Base-by-base conservation (phyloP, 37 sponge, comb jelly and placozoan genomes). In the Lycopodina hypogea region DNA sequence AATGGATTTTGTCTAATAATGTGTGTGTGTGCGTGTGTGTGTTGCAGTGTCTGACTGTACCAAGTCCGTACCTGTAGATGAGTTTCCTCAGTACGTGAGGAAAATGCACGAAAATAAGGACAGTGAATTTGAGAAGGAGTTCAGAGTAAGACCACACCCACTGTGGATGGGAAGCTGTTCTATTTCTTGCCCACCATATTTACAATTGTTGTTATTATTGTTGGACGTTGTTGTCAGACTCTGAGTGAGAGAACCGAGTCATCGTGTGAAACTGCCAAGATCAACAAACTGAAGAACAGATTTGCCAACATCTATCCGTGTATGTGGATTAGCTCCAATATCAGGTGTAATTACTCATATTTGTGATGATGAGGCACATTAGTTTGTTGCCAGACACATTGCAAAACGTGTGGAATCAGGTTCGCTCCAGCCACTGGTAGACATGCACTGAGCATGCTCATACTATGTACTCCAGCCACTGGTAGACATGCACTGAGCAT, bases 301-400 rank as follows among this genome's bases (percentile, higher is more conserved):
- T 91, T 83, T 79, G 78, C 83, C 26, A 91, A 91, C 77, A 91
- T 91, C 60, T 78, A 71, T 51, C 92, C 92, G 40, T 91, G 92
- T 91, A 63, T 74, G 92, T 59, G 33, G n/a, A n/a, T n/a, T n/a
- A n/a, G n/a, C n/a, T n/a, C n/a, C n/a, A n/a, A 63, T 28, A 26
- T 11, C 64, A 63, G 23, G 64, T 63, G 64, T 28, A 63, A 11
- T n/a, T 22, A n/a, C 23, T 71, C 53, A n/a, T 21, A 45, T 71
- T n/a, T 7, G 12, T 4, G 19, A 50, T 36, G n/a, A n/a, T n/a
- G n/a, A n/a, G n/a, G n/a, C n/a, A n/a, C n/a, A n/a, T n/a, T 18
- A 21, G 17, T 53, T 14, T 53, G 56, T 53, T 53, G 56, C 18
- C n/a, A n/a, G n/a, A n/a, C n/a, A n/a, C n/a, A n/a, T n/a, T n/a